phyloP scores from a whole-genome alignment of 2,888 invertebrate genomes.

The Caenorhabditis sulstoni region DNA sequence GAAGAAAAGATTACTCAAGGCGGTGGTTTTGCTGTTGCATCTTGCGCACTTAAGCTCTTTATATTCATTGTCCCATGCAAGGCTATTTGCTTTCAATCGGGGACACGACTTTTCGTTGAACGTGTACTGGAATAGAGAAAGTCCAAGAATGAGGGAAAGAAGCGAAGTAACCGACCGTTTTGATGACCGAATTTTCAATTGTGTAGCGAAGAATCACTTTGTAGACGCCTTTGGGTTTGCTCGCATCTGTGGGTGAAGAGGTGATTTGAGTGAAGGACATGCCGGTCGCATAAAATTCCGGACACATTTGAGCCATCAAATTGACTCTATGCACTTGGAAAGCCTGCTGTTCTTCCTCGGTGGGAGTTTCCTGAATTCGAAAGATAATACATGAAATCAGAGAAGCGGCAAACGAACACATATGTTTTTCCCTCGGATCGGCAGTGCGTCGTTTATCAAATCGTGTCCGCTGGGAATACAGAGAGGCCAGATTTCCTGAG shows the following conservation, averaged over 20 bases:
- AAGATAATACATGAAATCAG: background rate
- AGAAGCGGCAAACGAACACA: constrained; percentile 9
- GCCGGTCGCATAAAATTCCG: constrained; percentile 43
- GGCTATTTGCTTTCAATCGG: background rate
- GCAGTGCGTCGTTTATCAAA: constrained; percentile 6
- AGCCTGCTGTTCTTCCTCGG: too few relatives aligned
- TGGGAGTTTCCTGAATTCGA: background rate
- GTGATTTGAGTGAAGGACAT: background rate
- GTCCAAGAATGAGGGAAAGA: too few relatives aligned
- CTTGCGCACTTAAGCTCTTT: background rate
- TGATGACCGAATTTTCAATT: constrained; percentile 19
- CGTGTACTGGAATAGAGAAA: constrained; percentile 28
- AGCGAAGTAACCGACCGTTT: constrained; percentile 10
- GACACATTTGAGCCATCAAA: constrained; percentile 26
- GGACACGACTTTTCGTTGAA: constrained; percentile 18
- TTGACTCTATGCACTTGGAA: constrained; percentile 16
- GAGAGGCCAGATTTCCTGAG: constrained; percentile 45
- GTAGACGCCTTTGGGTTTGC: background rate
- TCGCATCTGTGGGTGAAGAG: background rate
- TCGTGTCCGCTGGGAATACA: background rate
- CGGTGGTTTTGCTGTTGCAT: background rate
- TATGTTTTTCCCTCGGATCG: background rate
- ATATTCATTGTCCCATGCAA: background rate
- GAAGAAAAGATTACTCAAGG: too few relatives aligned
- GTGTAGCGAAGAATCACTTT: constrained; percentile 24